phyloP scores from a whole-genome alignment of 2,888 invertebrate genomes.

The Ecdyonurus torrentis region DNA sequence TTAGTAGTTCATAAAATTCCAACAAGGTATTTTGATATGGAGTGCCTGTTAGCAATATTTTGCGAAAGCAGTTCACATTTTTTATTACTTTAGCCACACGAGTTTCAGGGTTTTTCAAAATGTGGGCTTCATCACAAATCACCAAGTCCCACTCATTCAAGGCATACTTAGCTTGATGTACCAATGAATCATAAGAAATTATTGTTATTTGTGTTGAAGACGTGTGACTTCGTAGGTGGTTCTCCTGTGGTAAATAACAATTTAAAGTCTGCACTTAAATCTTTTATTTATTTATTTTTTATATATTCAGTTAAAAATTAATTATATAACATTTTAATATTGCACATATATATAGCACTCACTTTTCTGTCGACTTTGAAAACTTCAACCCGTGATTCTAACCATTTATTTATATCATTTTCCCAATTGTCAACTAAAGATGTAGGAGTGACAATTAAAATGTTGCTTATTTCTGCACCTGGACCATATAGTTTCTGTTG shows the following conservation, averaged over 20 bases:
- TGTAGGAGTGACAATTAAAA: conserved; percentile 46
- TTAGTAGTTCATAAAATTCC: conserved; percentile 44
- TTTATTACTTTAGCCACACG: conserved; percentile 28
- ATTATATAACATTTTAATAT: too few relatives aligned
- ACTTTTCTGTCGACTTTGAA: too few relatives aligned
- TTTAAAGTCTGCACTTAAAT: too few relatives aligned
- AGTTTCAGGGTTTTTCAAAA: conserved; percentile 42
- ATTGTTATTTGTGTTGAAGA: too few relatives aligned
- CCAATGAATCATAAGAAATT: conserved; percentile 52
- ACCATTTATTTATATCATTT: conserved; percentile 48
- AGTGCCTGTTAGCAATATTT: conserved; percentile 46
- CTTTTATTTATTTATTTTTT: too few relatives aligned
- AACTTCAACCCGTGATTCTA: conserved; percentile 41
- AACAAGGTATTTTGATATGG: conserved; percentile 53
- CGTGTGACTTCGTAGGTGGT: too few relatives aligned
- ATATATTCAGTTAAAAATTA: too few relatives aligned
- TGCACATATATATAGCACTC: too few relatives aligned
- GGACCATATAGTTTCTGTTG: conserved; percentile 44
- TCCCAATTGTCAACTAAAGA: conserved; percentile 50
- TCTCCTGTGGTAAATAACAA: too few relatives aligned
- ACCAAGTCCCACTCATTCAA: conserved; percentile 36
- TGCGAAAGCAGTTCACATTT: conserved; percentile 25
- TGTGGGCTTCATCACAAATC: conserved; percentile 55
- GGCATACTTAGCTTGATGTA: conserved; percentile 27
- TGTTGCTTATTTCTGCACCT: conserved; percentile 30